Base-by-base conservation (phyloP, 2,797 vertebrate genomes). In the Anniella stebbinsi region DNA sequence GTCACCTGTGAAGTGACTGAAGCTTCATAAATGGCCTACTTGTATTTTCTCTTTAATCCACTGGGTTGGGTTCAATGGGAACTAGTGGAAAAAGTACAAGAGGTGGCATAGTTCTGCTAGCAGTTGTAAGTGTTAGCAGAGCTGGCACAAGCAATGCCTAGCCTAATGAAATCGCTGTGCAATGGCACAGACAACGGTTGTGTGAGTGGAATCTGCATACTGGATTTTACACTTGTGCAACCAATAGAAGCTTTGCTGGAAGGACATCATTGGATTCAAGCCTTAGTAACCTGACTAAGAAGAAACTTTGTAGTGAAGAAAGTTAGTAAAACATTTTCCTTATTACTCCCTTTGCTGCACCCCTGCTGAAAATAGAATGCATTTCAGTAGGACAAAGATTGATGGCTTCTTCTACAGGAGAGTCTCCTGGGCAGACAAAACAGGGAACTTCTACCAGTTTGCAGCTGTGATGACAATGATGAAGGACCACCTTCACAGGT, bases 401-500 rank as follows among this genome's bases (percentile, higher is more conserved):
- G 54, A 87, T 82, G 45, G 33, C n/a, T 87, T 63, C 78, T 51
- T 87, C 88, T 48, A 38, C 81, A 91, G 88, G 70, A 80, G 84
- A 83, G 76, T 92, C 12, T 63, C 92, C 77, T 82, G 87, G 84
- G 84, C 73, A 86, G 87, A 86, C 17, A 60, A 84, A 91, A 91
- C n/a, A 82, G 54, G 87, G 67, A 87, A 30, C 28, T 75, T 69
- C 45, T 13, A 86, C 69, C 60, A 30, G 28, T 48, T 87, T 89
- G 11, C 69, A 36, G 66, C 48, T 66, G 41, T 82, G 7, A 23
- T 38, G 41, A 81, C 54, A 91, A 57, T 63, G 73, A 91, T 38
- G 82, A 11, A 88, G 80, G 18, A 87, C 1, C 83, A 88, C 1
- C 3, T 78, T 91, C 87, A 17, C 51, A 12, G 23, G 33, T 86